Evolutionary conservation across 2,797 vertebrate species (phyloP).

Genomic region (Poeciliopsis turneri): DNA sequence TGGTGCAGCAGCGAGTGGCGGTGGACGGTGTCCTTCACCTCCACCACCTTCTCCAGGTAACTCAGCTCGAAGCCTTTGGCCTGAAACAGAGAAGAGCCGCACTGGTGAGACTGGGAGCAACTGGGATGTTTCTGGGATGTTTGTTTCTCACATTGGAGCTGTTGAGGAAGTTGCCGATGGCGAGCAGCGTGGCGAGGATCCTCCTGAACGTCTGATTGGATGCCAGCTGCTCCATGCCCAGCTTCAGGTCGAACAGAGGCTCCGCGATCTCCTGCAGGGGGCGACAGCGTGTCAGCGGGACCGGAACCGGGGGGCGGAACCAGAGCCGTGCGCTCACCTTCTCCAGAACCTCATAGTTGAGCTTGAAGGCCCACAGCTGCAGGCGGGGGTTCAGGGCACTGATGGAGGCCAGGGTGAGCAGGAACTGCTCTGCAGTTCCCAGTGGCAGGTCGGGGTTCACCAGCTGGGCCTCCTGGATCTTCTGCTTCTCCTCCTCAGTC

Average conservation of each 20-base stretch:
- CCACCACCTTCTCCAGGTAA: constrained; percentile 95
- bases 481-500: constrained; percentile 95
- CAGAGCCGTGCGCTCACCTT: constrained; percentile 78
- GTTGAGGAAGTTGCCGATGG: constrained; percentile 96
- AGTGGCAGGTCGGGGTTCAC: constrained; percentile 90
- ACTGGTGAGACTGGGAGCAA: no score
- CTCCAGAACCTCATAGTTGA: constrained; percentile 94
- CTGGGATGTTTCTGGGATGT: no score
- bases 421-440: constrained; percentile 95
- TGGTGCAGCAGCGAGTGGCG: constrained; percentile 93
- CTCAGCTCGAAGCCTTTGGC: constrained; percentile 93
- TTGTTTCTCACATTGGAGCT: constrained; percentile 83
- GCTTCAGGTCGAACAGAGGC: constrained; percentile 93
- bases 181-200: constrained; percentile 91
- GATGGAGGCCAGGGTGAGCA: constrained; percentile 91
- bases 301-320: no score
- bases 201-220: constrained; percentile 91
- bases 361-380: constrained; percentile 96
- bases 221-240: constrained; percentile 95
- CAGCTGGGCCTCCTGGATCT: constrained; percentile 94
- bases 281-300: background rate
- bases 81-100: constrained; percentile 62
- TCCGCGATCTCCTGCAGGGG: constrained; percentile 91
- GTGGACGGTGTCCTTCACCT: constrained; percentile 97
- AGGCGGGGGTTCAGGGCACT: constrained; percentile 85